phyloP scores from a whole-genome alignment of 1,140 invertebrate genomes.

The Drosophila pallidifrons region DNA sequence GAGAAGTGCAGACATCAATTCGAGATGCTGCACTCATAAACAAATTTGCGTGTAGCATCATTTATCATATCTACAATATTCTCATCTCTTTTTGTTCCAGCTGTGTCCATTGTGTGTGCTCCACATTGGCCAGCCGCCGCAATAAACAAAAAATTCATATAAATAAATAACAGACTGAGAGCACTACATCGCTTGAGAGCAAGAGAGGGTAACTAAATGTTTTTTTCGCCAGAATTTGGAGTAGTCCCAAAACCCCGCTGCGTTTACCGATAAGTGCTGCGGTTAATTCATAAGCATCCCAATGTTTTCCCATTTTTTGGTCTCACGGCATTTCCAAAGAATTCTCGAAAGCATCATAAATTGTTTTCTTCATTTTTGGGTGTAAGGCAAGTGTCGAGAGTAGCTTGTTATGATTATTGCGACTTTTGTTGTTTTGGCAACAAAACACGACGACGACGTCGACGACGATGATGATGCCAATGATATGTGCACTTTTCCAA shows the following conservation, averaged over 20 bases:
- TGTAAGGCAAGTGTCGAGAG: constrained; percentile 1
- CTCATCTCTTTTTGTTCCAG: constrained; percentile 32
- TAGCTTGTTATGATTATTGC: constrained; percentile 36
- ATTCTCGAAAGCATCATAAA: constrained; percentile 19
- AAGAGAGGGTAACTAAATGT: constrained; percentile 14
- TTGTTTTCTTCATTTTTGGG: not conserved
- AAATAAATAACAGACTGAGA: constrained; percentile 51
- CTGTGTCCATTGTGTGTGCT: constrained; percentile 59
- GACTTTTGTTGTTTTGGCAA: constrained; percentile 19
- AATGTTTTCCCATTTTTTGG: not conserved
- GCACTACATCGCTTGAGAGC: not conserved
- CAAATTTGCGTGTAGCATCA: constrained; percentile 71
- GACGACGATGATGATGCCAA: constrained; percentile 34
- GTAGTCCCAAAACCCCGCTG: constrained; percentile 32
- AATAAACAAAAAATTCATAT: constrained; percentile 62
- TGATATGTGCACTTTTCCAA: constrained; percentile 53
- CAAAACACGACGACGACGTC: not conserved
- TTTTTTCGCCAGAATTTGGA: constrained; percentile 32
- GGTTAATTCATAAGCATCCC: constrained; percentile 41
- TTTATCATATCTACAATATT: constrained; percentile 56
- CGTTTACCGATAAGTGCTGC: constrained; percentile 44
- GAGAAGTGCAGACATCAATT: constrained; percentile 59
- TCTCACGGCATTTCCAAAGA: not conserved
- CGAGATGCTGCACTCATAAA: constrained; percentile 61
- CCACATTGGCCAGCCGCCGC: constrained; percentile 43